These are phyloP conservation scores for Lipotes vexillifer DNA, from an alignment of 2,113 vertebrate species.

Conservation along the genomic window DNA sequence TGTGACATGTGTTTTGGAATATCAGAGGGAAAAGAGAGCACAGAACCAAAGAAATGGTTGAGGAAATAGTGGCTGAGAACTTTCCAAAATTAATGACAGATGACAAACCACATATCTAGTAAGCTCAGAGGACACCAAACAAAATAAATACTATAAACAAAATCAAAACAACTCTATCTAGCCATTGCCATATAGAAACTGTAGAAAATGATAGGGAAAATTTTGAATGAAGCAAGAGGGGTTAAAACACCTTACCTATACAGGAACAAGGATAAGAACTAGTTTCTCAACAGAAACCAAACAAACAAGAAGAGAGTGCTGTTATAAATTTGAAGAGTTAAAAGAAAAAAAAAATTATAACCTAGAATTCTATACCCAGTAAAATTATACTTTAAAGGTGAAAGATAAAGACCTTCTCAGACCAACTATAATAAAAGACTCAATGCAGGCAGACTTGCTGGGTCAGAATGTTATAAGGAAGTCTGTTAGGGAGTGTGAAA, in stretches of 20 bases:
- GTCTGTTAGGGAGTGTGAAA: not conserved
- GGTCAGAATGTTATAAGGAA: not conserved
- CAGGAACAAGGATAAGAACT: not conserved
- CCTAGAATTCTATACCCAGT: not conserved
- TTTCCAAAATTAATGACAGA: not conserved
- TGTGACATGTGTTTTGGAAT: not conserved
- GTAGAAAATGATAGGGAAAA: not conserved
- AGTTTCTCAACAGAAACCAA: not conserved
- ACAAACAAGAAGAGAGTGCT: not conserved
- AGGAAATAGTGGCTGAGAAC: not conserved
- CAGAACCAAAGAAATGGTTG: not conserved
- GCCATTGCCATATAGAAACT: not conserved
- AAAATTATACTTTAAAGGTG: not conserved
- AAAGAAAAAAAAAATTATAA: not conserved
- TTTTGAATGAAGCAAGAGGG: not conserved
- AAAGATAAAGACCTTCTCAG: not conserved
- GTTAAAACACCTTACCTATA: not conserved
- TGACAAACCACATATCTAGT: not conserved
- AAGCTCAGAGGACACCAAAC: not conserved
- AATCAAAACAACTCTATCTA: not conserved
- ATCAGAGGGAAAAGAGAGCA: not conserved
- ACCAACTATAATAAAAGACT: not conserved
- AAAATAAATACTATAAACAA: not conserved
- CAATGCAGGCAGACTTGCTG: not conserved
- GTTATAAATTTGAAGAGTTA: not conserved